Percentiles rank a stretch among this genome's conserved stretches.
phyloP scores from a whole-genome alignment of 2,888 invertebrate species.

The Caradrina clavipalpis region DNA sequence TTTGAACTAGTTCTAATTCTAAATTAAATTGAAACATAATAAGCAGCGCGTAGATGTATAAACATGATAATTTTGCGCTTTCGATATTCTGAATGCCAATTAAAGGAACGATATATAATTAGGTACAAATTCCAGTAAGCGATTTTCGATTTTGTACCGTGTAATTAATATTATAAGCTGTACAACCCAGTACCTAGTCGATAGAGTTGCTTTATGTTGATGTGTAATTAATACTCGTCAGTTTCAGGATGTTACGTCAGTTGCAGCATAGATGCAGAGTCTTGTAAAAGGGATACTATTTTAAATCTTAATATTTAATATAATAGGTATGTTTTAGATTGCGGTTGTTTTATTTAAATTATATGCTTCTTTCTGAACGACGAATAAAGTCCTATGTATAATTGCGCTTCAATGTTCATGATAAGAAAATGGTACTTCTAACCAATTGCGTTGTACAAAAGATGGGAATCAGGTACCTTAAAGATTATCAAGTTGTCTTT shows the following conservation, averaged over 20 bases:
- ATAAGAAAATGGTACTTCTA: background rate
- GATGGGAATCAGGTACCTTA: background rate
- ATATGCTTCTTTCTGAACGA: no score
- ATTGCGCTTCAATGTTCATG: background rate
- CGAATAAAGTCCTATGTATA: no score
- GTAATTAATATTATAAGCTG: slow-evolving; percentile 10
- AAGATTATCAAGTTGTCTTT: background rate
- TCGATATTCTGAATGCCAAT: slow-evolving; percentile 19
- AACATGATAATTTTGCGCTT: background rate
- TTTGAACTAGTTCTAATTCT: slow-evolving; percentile 4
- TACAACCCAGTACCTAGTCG: slow-evolving; percentile 11
- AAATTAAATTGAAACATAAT: slow-evolving; percentile 10
- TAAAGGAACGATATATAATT: slow-evolving; percentile 6
- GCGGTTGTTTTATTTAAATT: no score
- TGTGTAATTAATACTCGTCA: slow-evolving; percentile 35
- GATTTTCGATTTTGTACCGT: slow-evolving; percentile 11
- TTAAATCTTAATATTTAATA: no score
- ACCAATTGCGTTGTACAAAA: background rate
- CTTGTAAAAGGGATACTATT: background rate
- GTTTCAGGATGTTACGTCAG: slow-evolving; percentile 4
- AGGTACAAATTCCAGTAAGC: background rate
- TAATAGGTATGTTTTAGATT: no score
- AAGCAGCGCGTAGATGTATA: background rate
- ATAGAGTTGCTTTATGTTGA: slow-evolving; percentile 19
- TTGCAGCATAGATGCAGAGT: slow-evolving; percentile 1